phyloP scores from a whole-genome alignment of 2,113 vertebrate species.

The Plectropomus leopardus region DNA sequence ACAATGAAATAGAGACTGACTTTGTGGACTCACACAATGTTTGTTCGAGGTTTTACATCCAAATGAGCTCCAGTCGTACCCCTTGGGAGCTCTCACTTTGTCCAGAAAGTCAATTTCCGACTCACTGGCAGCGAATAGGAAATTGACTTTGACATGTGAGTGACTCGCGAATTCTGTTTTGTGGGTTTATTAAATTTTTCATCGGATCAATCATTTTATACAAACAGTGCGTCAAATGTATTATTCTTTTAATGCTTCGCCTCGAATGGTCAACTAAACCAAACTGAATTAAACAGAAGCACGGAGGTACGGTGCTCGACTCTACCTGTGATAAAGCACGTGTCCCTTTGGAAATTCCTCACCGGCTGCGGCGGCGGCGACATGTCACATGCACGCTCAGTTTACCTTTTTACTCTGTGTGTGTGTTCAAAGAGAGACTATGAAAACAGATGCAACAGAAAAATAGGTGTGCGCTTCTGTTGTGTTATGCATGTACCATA shows the following conservation, averaged over 20 bases:
- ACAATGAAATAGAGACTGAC: constrained; percentile 60
- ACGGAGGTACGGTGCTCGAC: background rate
- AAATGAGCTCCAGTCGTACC: constrained; percentile 64
- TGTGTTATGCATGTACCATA: background rate
- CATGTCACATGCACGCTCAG: background rate
- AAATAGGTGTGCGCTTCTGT: constrained; percentile 22
- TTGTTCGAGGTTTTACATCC: constrained; percentile 75
- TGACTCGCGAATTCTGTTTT: constrained; percentile 60
- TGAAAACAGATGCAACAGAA: background rate
- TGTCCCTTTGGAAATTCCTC: constrained; percentile 18
- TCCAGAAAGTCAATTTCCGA: constrained; percentile 72
- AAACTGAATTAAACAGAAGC: constrained; percentile 27
- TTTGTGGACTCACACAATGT: constrained; percentile 59
- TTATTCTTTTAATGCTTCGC: background rate
- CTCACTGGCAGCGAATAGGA: constrained; percentile 48
- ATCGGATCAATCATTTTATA: constrained; percentile 57
- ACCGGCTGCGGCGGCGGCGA: constrained; percentile 20
- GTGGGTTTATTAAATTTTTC: constrained; percentile 61
- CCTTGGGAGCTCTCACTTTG: constrained; percentile 63
- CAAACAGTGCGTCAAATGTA: constrained; percentile 30
- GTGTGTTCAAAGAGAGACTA: background rate
- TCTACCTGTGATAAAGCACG: constrained; percentile 19
- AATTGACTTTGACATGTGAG: constrained; percentile 69
- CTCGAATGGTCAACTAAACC: constrained; percentile 22
- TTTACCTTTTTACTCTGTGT: background rate